Conservation (phyloP, 2,888 invertebrate species). For the Eustalomyia histrio region DNA sequence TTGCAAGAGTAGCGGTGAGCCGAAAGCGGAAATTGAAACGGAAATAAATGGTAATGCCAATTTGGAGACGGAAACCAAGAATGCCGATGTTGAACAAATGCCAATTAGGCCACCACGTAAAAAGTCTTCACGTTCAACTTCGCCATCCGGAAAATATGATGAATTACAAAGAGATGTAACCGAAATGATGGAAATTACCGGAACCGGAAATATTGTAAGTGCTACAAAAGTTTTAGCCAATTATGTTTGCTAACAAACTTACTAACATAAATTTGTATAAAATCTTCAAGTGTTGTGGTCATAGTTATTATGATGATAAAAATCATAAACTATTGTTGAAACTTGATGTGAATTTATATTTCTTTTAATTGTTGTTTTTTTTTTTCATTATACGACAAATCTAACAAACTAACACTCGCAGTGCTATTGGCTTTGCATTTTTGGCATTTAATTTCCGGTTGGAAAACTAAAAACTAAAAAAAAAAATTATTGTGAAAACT, state of each 20-base stretch:
- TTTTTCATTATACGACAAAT: not conserved
- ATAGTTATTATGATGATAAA: not conserved
- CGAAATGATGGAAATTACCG: constrained; percentile 26
- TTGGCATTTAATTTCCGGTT: constrained; percentile 38
- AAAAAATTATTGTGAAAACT: constrained; percentile 14
- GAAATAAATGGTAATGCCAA: constrained; percentile 5
- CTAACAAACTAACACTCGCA: constrained; percentile 31
- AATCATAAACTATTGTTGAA: constrained; percentile 21
- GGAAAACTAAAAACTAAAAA: constrained; percentile 20
- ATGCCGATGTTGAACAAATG: constrained; percentile 54
- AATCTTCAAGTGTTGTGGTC: constrained; percentile 1
- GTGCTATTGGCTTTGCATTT: constrained; percentile 15
- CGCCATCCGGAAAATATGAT: constrained; percentile 69
- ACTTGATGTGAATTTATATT: constrained; percentile 30
- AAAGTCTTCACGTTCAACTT: constrained; percentile 76
- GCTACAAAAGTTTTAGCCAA: constrained; percentile 21
- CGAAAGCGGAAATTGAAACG: constrained; percentile 15
- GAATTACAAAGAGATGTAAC: constrained; percentile 33
- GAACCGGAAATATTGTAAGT: constrained; percentile 65
- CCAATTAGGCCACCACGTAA: constrained; percentile 77
- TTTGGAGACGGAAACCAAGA: not conserved
- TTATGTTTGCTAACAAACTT: not conserved
- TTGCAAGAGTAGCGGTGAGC: constrained; percentile 62
- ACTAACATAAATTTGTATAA: not conserved
- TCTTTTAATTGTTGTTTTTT: constrained; percentile 36